Evolutionary conservation across 1,140 invertebrate genomes (phyloP), one percentile per base, ranked within the genome.

Genomic region (Hypothenemus hampei): DNA sequence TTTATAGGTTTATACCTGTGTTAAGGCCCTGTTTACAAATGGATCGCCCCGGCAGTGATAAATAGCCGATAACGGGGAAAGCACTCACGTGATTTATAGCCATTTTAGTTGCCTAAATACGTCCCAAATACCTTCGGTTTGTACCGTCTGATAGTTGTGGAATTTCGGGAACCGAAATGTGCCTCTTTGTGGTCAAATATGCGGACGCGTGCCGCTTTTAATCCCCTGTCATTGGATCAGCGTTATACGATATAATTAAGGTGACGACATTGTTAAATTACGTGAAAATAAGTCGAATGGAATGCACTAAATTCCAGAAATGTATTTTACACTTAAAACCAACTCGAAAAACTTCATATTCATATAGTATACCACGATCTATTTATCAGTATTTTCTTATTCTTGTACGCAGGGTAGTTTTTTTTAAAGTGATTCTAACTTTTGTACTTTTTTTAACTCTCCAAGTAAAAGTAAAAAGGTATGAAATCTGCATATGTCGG

Each of bases 21-120:
- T 54, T 54, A 54, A 54, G 43, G 43, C 50, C 37, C 21, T 58
- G 57, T 58, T 58, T 58, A 58, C 57, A 53, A 53, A 58, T 58
- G 57, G 44, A 33, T 31, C 23, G 49, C 10, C 24, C 19, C 36
- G 37, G 20, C 41, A 46, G 41, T 58, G 57, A 58, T 58, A 53
- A 58, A 58, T 52, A 36, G 50, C 33, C 49, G 57, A 58, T 58
- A 58, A 58, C 57, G 41, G 51, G 51, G 40, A 43, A 54, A 46
- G 51, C 40, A 39, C 33, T 46, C 18, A 18, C 31, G 51, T 54
- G 51, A 54, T 54, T 59, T 59, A 53, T 52, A 23, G 50, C 44
- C 35, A 55, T 49, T 45, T 37, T 29, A 51, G 41, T 45, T 52
- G 41, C 48, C 41, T 45, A 51, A 51, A 51, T 51, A 19, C 48